Percentiles rank a stretch among this genome's conserved stretches.
Conservation (phyloP, 2,888 invertebrate genomes). For the Agapostemon virescens region DNA sequence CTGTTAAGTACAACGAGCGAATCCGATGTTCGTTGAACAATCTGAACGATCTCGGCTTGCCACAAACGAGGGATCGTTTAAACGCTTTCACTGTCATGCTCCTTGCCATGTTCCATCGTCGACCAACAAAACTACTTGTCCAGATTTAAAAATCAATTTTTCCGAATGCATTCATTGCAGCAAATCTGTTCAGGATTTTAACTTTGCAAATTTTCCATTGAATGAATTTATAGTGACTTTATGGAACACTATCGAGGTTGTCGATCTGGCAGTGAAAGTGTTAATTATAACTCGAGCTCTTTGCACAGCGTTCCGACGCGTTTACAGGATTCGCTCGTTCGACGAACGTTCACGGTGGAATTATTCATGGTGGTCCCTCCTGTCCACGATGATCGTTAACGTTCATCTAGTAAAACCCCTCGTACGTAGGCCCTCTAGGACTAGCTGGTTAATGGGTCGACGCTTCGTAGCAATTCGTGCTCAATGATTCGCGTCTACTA, state of each 20-base stretch:
- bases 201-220: no score
- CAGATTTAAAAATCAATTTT: no score
- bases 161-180: no score
- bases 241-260: no score
- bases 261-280: no score
- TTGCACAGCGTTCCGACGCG: neutral
- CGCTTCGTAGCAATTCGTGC: constrained; percentile 19
- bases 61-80: neutral
- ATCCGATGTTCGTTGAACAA: neutral
- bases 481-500: constrained; percentile 21
- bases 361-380: neutral
- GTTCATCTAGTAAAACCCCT: neutral
- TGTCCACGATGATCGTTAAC: constrained; percentile 7
- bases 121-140: no score
- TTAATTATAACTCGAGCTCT: no score
- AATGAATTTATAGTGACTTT: no score
- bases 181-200: no score
- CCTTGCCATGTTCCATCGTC: no score
- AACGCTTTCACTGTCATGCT: no score
- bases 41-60: neutral
- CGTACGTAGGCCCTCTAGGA: constrained; percentile 12
- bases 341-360: neutral
- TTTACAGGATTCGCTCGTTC: neutral
- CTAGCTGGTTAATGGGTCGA: constrained; percentile 15
- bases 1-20: constrained; percentile 11